Evolutionary conservation across 2,113 vertebrate genomes (phyloP).

Genomic region (Uria lomvia): DNA sequence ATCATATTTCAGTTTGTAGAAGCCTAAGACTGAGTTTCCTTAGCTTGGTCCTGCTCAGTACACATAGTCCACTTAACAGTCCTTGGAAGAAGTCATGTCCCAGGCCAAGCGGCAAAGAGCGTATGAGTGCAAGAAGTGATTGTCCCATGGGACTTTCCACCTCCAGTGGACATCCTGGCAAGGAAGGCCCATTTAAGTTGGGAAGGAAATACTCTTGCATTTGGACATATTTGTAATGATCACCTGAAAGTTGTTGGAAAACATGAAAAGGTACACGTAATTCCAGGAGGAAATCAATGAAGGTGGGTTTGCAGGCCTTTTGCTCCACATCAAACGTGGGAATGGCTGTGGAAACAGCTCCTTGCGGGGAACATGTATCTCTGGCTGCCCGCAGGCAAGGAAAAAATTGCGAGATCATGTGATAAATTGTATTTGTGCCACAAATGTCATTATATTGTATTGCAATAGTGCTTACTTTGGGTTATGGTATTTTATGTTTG

Average conservation of each 20-base stretch:
- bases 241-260: background rate
- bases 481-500: background rate
- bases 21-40: background rate
- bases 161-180: background rate
- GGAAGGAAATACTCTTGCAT: background rate
- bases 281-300: background rate
- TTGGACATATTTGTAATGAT: background rate
- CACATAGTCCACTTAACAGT: background rate
- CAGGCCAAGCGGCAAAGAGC: background rate
- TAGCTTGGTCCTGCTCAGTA: background rate
- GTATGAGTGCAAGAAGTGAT: fast-evolving
- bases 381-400: background rate
- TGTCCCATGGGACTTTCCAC: background rate
- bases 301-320: background rate
- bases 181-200: background rate
- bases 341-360: background rate
- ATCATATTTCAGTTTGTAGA: background rate
- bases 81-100: background rate
- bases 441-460: background rate
- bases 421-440: background rate
- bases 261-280: background rate
- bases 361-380: background rate
- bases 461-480: background rate
- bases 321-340: background rate
- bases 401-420: background rate